phyloP scores from a whole-genome alignment of 1,140 invertebrate genomes.

The Anastrepha ludens region DNA sequence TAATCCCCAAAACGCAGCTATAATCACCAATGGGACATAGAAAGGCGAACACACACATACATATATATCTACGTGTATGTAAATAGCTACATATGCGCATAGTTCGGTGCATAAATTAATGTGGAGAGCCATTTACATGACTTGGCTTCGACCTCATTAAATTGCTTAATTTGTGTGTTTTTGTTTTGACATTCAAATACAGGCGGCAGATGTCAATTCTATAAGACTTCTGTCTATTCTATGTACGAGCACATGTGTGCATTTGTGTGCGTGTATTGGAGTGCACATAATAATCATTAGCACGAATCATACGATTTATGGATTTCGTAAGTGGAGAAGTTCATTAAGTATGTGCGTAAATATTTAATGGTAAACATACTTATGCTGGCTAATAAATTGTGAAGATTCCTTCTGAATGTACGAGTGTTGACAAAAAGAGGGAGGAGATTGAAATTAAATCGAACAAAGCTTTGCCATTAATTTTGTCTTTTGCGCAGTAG shows the following conservation, averaged over 20 bases:
- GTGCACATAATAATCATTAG: neutral
- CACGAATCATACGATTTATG: neutral
- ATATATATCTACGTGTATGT: neutral
- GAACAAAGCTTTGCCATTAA: too few relatives aligned
- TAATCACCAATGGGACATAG: neutral
- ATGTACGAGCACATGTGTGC: neutral
- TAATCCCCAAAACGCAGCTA: neutral
- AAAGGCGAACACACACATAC: neutral
- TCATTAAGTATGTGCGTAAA: neutral
- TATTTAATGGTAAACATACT: neutral
- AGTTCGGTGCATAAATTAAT: neutral
- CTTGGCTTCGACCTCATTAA: conserved; percentile 15
- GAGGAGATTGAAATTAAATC: neutral
- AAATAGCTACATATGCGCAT: neutral
- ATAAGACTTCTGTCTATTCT: neutral
- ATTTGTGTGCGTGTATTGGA: neutral
- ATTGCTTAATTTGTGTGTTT: conserved; percentile 12
- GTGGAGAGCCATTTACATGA: neutral
- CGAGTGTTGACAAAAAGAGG: neutral
- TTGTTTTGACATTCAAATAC: neutral
- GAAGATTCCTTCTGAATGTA: neutral
- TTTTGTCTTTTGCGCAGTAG: too few relatives aligned
- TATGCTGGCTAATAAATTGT: neutral
- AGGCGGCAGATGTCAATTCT: neutral
- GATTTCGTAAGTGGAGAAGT: neutral